These are phyloP conservation scores for human (Homo sapiens) DNA, from an alignment of 2,113 vertebrate genomes.

Conservation along the genomic window GRCh38 chr6:87961001-87961500, in stretches of 20 bases:
- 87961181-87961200: neutral
- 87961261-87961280: neutral
- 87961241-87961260: neutral
- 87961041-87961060: neutral
- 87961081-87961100: neutral
- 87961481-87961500: neutral
- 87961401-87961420: neutral
- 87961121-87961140: neutral
- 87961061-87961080: neutral
- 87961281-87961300: constrained; percentile 32
- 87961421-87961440: neutral
- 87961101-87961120: neutral
- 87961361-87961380: neutral
- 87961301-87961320: neutral
- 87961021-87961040: neutral
- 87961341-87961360: neutral
- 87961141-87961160: neutral
- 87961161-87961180: neutral
- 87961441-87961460: neutral
- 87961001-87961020: neutral
- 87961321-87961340: constrained; percentile 17
- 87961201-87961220: neutral
- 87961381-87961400: neutral
- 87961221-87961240: neutral
- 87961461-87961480: neutral